These are phyloP conservation scores for Sebastes iracundus DNA, from an alignment of 2,797 vertebrate genomes.

Conservation along the genomic window DNA sequence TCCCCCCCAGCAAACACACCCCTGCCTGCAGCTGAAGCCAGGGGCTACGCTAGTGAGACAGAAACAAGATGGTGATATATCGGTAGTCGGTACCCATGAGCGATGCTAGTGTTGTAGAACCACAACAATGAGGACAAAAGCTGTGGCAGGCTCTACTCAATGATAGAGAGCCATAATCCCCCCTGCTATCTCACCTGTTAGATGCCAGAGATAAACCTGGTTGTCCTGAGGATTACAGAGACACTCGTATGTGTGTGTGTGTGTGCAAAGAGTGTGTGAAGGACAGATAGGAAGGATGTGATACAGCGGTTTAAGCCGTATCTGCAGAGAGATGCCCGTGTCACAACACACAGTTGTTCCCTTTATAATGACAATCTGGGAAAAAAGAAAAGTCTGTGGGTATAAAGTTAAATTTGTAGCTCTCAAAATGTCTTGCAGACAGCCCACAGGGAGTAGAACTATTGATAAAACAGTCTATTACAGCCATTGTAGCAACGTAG, in stretches of 20 bases:
- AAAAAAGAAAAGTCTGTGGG: background rate
- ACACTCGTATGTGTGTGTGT: constrained; percentile 16
- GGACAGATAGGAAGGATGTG: constrained; percentile 32
- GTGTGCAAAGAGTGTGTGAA: constrained; percentile 20
- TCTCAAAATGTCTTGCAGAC: background rate
- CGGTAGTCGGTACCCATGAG: background rate
- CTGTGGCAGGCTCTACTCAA: constrained; percentile 25
- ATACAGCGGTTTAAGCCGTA: constrained; percentile 29
- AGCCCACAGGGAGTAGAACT: background rate
- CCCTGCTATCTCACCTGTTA: constrained; percentile 63
- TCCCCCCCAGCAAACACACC: background rate
- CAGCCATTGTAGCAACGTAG: background rate
- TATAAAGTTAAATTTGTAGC: background rate
- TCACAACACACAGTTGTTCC: constrained; percentile 27
- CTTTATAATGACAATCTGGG: constrained; percentile 48
- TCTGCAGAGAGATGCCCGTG: constrained; percentile 35
- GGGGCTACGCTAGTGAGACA: constrained; percentile 5
- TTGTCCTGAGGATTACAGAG: constrained; percentile 64
- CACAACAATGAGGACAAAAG: constrained; percentile 22
- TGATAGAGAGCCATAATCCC: constrained; percentile 64
- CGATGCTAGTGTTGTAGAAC: constrained; percentile 4
- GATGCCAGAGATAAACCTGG: constrained; percentile 70
- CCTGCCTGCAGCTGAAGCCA: constrained; percentile 4
- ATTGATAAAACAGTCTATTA: background rate
- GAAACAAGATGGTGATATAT: constrained; percentile 5